phyloP scores from a whole-genome alignment of 2,113 vertebrate genomes.

The Silurus meridionalis region DNA sequence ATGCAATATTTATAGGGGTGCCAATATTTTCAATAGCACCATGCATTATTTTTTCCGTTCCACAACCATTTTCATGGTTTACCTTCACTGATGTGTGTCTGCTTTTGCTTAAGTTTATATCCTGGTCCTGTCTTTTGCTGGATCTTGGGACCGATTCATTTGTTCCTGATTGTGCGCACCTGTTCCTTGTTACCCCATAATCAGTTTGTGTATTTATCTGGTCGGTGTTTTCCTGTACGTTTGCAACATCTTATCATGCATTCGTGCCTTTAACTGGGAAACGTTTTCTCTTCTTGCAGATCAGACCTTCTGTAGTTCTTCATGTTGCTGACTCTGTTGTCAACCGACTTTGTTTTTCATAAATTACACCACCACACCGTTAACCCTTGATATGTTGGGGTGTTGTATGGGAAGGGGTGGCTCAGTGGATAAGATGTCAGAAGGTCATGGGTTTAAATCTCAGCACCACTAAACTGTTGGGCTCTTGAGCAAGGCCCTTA shows the following conservation, averaged over 20 bases:
- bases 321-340: background rate
- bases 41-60: too few relatives aligned
- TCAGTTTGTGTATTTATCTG: slow-evolving; percentile 4
- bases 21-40: background rate
- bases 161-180: slow-evolving; percentile 8
- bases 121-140: background rate
- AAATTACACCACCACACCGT: background rate
- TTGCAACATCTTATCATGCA: background rate
- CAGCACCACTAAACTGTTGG: too few relatives aligned
- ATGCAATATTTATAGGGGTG: background rate
- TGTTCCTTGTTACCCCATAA: background rate
- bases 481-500: too few relatives aligned
- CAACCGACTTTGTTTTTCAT: background rate
- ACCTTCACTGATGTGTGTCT: background rate
- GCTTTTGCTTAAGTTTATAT: background rate
- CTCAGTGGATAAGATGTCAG: too few relatives aligned
- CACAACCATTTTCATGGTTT: background rate
- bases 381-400: background rate
- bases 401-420: too few relatives aligned
- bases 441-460: too few relatives aligned
- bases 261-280: background rate
- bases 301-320: background rate
- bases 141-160: background rate
- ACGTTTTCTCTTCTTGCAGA: too few relatives aligned
- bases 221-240: background rate